Conservation (phyloP, 1,140 invertebrate species). For the Pseudomyrmex concolor region DNA sequence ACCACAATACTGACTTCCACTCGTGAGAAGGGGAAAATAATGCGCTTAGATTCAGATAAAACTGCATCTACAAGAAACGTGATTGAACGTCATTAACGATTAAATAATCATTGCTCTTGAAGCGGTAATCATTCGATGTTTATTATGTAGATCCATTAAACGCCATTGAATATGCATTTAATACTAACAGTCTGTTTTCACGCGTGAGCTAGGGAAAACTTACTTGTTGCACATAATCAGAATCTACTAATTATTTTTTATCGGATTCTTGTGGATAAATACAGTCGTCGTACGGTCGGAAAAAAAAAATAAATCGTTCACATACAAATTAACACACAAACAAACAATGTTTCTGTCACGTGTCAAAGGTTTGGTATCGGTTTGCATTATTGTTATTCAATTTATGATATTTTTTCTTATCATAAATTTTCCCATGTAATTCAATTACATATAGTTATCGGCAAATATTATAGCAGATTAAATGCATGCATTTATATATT, state of each 20-base stretch:
- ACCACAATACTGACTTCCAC: neutral
- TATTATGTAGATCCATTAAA: neutral
- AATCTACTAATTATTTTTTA: neutral
- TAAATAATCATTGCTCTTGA: conserved; percentile 27
- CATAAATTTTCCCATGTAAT: neutral
- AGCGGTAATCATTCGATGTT: neutral
- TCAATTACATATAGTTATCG: conserved; percentile 1
- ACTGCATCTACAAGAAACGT: neutral
- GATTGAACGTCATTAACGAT: conserved; percentile 30
- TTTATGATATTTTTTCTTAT: neutral
- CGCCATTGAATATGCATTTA: neutral
- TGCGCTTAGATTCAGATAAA: conserved; percentile 30
- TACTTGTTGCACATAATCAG: too few relatives aligned
- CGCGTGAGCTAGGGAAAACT: too few relatives aligned
- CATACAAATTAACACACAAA: neutral
- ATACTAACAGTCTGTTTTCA: conserved; percentile 4
- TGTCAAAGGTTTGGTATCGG: neutral
- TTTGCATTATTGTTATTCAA: neutral
- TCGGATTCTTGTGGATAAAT: neutral
- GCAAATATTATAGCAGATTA: neutral
- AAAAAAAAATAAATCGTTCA: neutral
- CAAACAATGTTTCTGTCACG: neutral
- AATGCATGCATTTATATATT: conserved; percentile 16
- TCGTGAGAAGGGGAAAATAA: conserved; percentile 4
- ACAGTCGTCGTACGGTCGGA: neutral